phyloP scores from a whole-genome alignment of 2,888 invertebrate species.

The Cremastinae sp. region DNA sequence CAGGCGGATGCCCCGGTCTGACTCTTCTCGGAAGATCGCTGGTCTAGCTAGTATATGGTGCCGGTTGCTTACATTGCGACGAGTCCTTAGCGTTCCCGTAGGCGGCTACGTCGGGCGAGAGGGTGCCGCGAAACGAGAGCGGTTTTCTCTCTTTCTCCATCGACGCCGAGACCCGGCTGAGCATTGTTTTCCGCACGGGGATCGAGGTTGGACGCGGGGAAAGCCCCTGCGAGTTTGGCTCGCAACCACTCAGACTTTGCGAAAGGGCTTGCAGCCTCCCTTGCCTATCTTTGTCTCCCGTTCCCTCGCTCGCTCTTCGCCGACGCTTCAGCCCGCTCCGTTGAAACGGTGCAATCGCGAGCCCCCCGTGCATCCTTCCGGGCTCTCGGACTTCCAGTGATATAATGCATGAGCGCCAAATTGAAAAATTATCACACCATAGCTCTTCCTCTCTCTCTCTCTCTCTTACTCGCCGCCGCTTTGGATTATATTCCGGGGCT shows the following conservation, averaged over 20 bases:
- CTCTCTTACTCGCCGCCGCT: conserved; percentile 26
- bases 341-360: conserved; percentile 37
- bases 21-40: conserved; percentile 39
- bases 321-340: conserved; percentile 18
- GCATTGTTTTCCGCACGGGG: conserved; percentile 69
- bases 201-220: conserved; percentile 53
- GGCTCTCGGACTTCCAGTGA: conserved; percentile 62
- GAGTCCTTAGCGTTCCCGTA: conserved; percentile 71
- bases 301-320: conserved; percentile 56
- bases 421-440: conserved; percentile 80
- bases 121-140: conserved; percentile 31
- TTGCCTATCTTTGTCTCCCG: conserved; percentile 63
- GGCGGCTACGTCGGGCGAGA: conserved; percentile 61
- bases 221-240: conserved; percentile 38
- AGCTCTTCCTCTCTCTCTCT: too few species aligned
- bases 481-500: conserved; percentile 25
- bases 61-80: conserved; percentile 74
- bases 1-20: conserved; percentile 51
- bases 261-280: conserved; percentile 70
- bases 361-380: conserved; percentile 25
- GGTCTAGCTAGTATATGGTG: conserved; percentile 64
- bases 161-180: conserved; percentile 57
- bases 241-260: conserved; percentile 70
- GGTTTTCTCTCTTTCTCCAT: conserved; percentile 29
- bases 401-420: conserved; percentile 78